phyloP scores from a whole-genome alignment of 2,797 vertebrate genomes.

The Halcyon smyrnensis region DNA sequence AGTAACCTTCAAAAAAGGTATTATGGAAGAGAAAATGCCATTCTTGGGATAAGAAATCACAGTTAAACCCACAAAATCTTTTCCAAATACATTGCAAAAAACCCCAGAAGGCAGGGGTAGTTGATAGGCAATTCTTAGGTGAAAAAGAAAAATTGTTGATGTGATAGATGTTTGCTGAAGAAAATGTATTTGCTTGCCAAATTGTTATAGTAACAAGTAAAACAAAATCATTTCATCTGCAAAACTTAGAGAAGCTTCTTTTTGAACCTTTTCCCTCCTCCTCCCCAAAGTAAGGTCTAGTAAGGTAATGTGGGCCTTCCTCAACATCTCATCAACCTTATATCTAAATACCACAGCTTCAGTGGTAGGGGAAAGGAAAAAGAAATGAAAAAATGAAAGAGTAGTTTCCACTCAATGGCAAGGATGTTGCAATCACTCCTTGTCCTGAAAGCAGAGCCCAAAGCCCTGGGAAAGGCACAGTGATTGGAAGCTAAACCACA shows the following conservation, averaged over 20 bases:
- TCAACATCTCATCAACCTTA: not conserved
- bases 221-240: not conserved
- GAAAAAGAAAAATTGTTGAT: not conserved
- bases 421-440: not conserved
- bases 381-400: not conserved
- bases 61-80: not conserved
- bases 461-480: not conserved
- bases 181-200: not conserved
- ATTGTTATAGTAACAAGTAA: not conserved
- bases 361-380: not conserved
- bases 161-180: not conserved
- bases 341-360: not conserved
- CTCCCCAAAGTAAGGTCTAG: too few relatives aligned
- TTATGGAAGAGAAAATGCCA: not conserved
- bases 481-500: accelerated
- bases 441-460: not conserved
- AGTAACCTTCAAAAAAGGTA: not conserved
- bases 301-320: not conserved
- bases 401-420: not conserved
- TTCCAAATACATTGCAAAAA: not conserved
- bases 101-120: not conserved
- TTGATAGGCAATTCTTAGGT: not conserved
- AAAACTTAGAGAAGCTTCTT: not conserved
- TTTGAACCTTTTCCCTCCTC: not conserved
- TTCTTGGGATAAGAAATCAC: not conserved